phyloP scores from a whole-genome alignment of 2,113 vertebrate genomes.

The Caloenas nicobarica region DNA sequence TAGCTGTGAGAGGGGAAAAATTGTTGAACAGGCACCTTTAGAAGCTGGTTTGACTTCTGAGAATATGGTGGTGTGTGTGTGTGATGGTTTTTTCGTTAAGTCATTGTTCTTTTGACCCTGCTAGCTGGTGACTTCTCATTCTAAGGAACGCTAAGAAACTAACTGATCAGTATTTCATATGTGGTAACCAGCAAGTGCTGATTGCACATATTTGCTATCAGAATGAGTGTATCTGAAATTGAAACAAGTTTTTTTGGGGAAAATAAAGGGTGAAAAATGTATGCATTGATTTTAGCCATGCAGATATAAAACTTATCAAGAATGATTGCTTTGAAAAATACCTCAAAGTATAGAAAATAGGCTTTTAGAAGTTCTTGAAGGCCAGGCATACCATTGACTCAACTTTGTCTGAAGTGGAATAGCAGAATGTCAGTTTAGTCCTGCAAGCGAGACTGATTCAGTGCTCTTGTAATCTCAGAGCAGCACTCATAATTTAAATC shows the following conservation, averaged over 20 bases:
- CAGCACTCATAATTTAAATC: not conserved
- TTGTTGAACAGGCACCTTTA: not conserved
- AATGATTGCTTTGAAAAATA: not conserved
- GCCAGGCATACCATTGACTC: not conserved
- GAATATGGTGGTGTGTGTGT: not conserved
- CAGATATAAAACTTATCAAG: not conserved
- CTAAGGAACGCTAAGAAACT: not conserved
- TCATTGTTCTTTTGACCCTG: not conserved
- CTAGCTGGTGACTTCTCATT: not conserved
- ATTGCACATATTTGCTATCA: not conserved
- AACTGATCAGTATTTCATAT: not conserved
- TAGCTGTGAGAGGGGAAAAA: not conserved
- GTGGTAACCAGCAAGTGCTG: not conserved
- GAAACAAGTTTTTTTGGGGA: not conserved
- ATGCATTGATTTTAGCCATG: not conserved
- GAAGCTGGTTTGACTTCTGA: not conserved
- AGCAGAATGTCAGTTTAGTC: not conserved
- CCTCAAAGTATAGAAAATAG: not conserved
- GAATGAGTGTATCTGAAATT: not conserved
- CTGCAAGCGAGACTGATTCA: not conserved
- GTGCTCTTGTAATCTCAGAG: not conserved
- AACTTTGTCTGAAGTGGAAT: not conserved
- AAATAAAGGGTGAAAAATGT: not conserved
- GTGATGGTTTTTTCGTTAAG: not conserved
- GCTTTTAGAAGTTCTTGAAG: not conserved